phyloP scores from a whole-genome alignment of 64 coral and sea anemone species.

The Cladopsammia gracilis region DNA sequence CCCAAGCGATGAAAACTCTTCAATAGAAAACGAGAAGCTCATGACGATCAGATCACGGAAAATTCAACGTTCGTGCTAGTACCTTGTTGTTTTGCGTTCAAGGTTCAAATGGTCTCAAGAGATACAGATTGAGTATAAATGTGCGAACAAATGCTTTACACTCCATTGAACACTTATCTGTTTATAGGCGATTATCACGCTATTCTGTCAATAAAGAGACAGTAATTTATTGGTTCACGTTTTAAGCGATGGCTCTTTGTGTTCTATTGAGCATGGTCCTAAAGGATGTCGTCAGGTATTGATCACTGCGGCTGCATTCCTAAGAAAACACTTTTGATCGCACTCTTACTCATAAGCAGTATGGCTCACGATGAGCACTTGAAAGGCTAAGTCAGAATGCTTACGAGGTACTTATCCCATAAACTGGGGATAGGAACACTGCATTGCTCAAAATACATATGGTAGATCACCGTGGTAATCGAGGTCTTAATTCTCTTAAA shows the following conservation, averaged over 20 bases:
- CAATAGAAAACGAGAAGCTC: neutral
- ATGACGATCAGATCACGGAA: neutral
- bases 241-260: neutral
- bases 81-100: neutral
- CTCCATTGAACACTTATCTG: neutral
- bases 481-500: too few species aligned
- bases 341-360: neutral
- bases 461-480: too few species aligned
- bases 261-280: neutral
- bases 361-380: neutral
- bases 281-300: too few species aligned
- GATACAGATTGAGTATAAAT: neutral
- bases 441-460: too few species aligned
- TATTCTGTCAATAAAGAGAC: conserved; percentile 6
- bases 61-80: neutral
- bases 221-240: neutral
- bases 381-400: too few species aligned
- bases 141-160: conserved; percentile 34
- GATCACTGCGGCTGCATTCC: too few species aligned
- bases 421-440: too few species aligned
- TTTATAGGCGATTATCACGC: conserved; percentile 27
- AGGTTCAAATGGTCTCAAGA: neutral
- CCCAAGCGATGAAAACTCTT: neutral
- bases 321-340: too few species aligned
- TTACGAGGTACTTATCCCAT: too few species aligned